Evolutionary conservation across 2,113 vertebrate species (phyloP).

Genomic region (Xenus cinereus): DNA sequence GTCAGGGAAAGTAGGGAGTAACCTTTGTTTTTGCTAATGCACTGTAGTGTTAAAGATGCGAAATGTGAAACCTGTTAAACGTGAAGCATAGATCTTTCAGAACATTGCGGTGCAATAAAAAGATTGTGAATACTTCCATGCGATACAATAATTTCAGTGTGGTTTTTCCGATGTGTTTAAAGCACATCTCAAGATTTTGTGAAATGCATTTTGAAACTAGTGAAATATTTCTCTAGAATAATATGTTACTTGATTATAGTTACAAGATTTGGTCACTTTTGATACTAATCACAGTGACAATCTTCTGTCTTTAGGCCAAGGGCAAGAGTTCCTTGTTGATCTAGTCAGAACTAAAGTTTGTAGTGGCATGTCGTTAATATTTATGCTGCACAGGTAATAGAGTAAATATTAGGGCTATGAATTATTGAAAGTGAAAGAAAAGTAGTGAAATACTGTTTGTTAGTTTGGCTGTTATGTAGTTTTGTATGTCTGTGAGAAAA

Average conservation of each 20-base stretch:
- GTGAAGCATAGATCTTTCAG: neutral
- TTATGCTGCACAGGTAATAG: constrained; percentile 90
- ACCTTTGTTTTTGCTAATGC: neutral
- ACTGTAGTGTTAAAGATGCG: neutral
- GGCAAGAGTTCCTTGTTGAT: constrained; percentile 81
- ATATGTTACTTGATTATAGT: constrained; percentile 82
- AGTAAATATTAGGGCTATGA: constrained; percentile 93
- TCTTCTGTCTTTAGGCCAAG: constrained; percentile 84
- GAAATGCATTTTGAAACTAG: constrained; percentile 52
- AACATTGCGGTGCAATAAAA: neutral
- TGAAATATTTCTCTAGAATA: constrained; percentile 54
- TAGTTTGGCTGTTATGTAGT: constrained; percentile 69
- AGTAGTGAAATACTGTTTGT: constrained; percentile 88
- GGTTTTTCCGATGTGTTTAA: constrained; percentile 20
- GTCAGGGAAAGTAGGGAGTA: neutral
- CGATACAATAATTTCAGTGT: neutral
- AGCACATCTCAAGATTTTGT: neutral
- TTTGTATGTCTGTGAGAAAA: constrained; percentile 61
- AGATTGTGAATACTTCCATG: neutral
- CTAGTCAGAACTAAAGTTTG: constrained; percentile 75
- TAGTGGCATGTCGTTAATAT: constrained; percentile 84
- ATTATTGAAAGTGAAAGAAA: constrained; percentile 87
- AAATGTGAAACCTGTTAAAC: neutral
- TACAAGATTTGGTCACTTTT: constrained; percentile 85
- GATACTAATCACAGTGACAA: constrained; percentile 86